These are phyloP conservation scores for Hylia prasina DNA, from an alignment of 2,113 vertebrate species.

Conservation along the genomic window DNA sequence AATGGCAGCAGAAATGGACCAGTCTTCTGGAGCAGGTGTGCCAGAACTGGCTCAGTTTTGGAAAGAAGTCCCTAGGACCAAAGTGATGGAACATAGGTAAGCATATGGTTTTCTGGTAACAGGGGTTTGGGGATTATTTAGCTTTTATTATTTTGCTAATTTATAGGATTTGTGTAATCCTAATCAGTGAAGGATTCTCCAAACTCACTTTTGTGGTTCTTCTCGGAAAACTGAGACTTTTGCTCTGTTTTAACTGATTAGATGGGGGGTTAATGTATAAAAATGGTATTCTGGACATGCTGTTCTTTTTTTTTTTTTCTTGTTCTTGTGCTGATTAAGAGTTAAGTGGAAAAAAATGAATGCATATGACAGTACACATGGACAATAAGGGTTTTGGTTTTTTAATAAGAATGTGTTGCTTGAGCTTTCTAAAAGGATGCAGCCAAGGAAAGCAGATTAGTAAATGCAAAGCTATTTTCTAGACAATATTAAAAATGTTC, in stretches of 20 bases:
- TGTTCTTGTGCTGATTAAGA: neutral
- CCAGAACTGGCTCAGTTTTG: slow-evolving; percentile 91
- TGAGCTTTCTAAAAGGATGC: neutral
- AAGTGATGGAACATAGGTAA: slow-evolving; percentile 94
- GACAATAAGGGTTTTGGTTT: neutral
- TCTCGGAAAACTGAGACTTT: neutral
- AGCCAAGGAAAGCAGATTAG: neutral
- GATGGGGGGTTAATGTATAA: neutral
- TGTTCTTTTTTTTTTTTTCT: neutral
- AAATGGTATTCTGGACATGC: neutral
- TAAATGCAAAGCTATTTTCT: neutral
- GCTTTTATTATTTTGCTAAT: neutral
- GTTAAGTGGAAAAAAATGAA: neutral
- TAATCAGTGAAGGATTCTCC: neutral
- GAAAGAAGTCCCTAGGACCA: slow-evolving; percentile 89
- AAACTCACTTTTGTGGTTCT: neutral
- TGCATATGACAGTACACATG: neutral
- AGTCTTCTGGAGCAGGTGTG: slow-evolving; percentile 59
- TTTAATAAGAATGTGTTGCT: neutral
- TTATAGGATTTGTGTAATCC: neutral
- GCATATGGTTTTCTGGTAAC: neutral
- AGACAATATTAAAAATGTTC: neutral
- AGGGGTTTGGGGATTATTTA: rapidly evolving
- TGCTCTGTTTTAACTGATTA: neutral
- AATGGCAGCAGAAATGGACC: slow-evolving; percentile 98